These are phyloP conservation scores for Drosophila seclusa DNA, from an alignment of 2,888 invertebrate species.

Conservation along the genomic window DNA sequence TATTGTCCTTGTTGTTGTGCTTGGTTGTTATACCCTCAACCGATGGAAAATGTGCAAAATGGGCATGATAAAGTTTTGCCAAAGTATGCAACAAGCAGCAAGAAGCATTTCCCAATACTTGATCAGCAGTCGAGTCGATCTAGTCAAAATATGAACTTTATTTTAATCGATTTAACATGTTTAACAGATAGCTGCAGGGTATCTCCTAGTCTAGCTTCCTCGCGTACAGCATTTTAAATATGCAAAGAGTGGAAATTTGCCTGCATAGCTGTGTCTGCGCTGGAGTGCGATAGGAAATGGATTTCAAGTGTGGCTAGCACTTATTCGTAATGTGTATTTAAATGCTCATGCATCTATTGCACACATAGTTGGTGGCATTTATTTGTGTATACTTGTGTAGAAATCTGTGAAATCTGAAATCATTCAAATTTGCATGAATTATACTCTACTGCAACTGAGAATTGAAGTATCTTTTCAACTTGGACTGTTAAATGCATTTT, in stretches of 20 bases:
- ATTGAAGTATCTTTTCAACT: not conserved
- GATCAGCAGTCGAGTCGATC: not conserved
- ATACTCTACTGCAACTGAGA: not conserved
- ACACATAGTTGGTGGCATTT: not conserved
- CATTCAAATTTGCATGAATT: not conserved
- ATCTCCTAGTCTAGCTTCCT: not conserved
- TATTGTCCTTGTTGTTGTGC: slow-evolving; percentile 10
- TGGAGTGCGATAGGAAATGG: slow-evolving; percentile 55
- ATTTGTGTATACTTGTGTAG: not conserved
- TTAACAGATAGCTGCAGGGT: not conserved
- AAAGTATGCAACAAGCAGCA: not conserved
- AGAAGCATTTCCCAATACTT: not conserved
- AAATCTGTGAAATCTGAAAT: not conserved
- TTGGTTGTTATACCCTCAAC: not conserved
- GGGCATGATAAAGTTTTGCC: not conserved
- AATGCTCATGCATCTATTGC: slow-evolving; percentile 19
- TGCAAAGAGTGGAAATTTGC: not conserved
- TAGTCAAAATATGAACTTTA: not conserved
- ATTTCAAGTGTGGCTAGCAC: slow-evolving; percentile 53
- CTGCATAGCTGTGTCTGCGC: slow-evolving; percentile 1
- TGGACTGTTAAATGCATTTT: not conserved
- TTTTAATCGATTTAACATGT: not conserved
- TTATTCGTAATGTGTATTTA: slow-evolving; percentile 32
- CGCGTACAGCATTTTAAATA: not conserved
- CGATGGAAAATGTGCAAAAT: not conserved